Evolutionary conservation across 2,113 vertebrate species (phyloP).

Genomic region (Uria aalge): DNA sequence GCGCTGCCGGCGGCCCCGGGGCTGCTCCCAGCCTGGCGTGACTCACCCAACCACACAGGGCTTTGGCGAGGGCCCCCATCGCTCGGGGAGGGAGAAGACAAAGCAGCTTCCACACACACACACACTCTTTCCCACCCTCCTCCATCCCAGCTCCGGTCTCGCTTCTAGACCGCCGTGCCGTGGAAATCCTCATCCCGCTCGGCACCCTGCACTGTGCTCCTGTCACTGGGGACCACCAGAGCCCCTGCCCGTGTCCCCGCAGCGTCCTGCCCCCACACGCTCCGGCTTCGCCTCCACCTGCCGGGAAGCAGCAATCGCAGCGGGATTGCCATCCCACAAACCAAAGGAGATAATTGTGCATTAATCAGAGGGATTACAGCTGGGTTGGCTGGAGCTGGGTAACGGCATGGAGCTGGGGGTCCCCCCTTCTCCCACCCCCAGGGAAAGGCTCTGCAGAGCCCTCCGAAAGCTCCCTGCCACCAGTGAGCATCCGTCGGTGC

Average conservation of each 20-base stretch:
- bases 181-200: rapidly evolving
- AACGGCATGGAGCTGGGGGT: rapidly evolving
- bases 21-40: constrained; percentile 4
- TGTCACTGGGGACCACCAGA: rapidly evolving
- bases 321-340: not conserved
- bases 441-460: not conserved
- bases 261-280: not conserved
- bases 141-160: not conserved
- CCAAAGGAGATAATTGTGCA: rapidly evolving
- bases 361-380: not conserved
- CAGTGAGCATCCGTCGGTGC: rapidly evolving
- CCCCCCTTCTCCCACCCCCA: not conserved
- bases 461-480: not conserved
- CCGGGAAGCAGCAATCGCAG: not conserved
- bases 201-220: not conserved
- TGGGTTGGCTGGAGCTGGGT: rapidly evolving
- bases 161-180: rapidly evolving
- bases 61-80: not conserved
- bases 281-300: not conserved
- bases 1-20: not conserved
- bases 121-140: not conserved
- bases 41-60: constrained; percentile 2
- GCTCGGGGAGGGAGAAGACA: not conserved
- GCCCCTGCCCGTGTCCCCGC: not conserved
- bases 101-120: not conserved